phyloP scores from a whole-genome alignment of 37 sponge, comb jelly and placozoan genomes.

The Agelas oroides region DNA sequence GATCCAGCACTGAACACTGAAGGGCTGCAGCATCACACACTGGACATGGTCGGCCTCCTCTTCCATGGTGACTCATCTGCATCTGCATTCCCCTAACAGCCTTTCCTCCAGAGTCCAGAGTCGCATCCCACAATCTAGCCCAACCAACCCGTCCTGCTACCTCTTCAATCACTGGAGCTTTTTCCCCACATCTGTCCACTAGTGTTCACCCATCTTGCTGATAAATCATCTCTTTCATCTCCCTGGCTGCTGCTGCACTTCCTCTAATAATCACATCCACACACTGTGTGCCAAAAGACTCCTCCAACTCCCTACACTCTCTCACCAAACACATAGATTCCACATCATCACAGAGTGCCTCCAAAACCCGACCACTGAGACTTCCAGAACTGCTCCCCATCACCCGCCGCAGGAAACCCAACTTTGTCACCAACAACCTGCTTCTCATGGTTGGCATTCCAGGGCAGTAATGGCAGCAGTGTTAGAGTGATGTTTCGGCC shows the following conservation, averaged over 20 bases:
- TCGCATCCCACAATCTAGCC: neutral
- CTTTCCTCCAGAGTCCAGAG: no score
- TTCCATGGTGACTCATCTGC: no score
- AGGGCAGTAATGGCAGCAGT: neutral
- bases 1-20: no score
- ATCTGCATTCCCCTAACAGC: no score
- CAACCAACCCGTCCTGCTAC: neutral
- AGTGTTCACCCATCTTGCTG: neutral
- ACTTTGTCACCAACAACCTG: neutral
- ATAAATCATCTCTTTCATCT: neutral
- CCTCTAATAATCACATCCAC: neutral
- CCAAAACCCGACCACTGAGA: neutral
- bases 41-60: no score
- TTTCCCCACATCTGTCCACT: neutral
- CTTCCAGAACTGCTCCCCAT: neutral
- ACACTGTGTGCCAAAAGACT: neutral
- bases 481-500: slow-evolving; percentile 5
- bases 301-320: slow-evolving; percentile 6
- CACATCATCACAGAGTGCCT: neutral
- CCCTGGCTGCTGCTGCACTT: neutral
- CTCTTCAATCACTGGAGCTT: neutral
- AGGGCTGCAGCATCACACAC: no score
- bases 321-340: slow-evolving; percentile 12
- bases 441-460: neutral
- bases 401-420: neutral